These are phyloP conservation scores for Ceratina japonica DNA, from an alignment of 1,140 invertebrate genomes.

Conservation along the genomic window DNA sequence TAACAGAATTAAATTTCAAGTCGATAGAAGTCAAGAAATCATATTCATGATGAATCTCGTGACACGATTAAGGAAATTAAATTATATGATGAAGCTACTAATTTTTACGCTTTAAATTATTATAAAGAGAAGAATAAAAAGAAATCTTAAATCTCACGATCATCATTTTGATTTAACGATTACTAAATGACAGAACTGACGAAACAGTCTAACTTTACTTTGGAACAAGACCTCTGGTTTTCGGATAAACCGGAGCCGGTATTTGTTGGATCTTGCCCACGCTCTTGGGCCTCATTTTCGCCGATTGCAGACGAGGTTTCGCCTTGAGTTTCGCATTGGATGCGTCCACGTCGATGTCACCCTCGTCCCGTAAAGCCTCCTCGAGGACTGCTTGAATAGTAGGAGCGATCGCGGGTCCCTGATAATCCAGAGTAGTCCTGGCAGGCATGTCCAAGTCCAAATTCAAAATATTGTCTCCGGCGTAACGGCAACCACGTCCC, in stretches of 20 bases:
- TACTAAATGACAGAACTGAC: no score
- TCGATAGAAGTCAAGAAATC: no score
- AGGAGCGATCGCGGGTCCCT: conserved; percentile 85
- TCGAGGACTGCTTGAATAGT: conserved; percentile 87
- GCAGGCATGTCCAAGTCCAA: conserved; percentile 90
- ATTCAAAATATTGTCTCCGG: conserved; percentile 91
- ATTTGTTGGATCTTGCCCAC: conserved; percentile 72
- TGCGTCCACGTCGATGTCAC: conserved; percentile 86
- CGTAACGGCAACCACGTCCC: conserved; percentile 81
- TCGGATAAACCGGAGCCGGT: conserved; percentile 79
- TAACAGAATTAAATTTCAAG: no score
- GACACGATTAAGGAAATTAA: no score
- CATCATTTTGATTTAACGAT: no score
- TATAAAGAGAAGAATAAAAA: no score
- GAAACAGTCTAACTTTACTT: conserved; percentile 73
- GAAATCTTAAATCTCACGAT: no score
- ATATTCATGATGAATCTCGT: no score
- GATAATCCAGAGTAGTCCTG: conserved; percentile 89
- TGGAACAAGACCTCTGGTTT: conserved; percentile 82
- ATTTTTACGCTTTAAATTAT: no score
- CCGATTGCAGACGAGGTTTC: conserved; percentile 70
- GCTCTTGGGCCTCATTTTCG: conserved; percentile 71
- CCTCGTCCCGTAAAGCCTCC: conserved; percentile 85
- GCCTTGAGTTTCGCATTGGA: conserved; percentile 72
- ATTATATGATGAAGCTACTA: no score